phyloP scores from a whole-genome alignment of 2,113 vertebrate species.

The Herpetotheres cachinnans region DNA sequence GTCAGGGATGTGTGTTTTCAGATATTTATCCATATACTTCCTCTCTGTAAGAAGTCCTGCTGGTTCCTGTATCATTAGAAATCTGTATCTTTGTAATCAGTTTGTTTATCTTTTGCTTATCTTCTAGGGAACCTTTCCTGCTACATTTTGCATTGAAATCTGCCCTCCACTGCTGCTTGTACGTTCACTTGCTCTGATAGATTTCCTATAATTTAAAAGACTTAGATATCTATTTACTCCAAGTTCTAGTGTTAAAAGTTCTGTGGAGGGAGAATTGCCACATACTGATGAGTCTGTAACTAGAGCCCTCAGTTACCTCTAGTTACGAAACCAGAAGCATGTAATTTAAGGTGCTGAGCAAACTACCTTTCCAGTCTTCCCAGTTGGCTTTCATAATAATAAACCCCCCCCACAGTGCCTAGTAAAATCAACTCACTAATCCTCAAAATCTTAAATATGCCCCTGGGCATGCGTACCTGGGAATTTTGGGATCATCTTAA shows the following conservation, averaged over 20 bases:
- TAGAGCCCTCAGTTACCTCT: not conserved
- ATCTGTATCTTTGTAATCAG: not conserved
- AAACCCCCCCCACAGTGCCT: rapidly evolving
- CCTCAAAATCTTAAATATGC: not conserved
- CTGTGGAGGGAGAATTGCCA: not conserved
- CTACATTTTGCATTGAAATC: rapidly evolving
- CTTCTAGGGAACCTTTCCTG: not conserved
- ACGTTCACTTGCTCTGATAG: not conserved
- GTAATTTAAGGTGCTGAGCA: not conserved
- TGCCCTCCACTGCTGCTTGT: not conserved
- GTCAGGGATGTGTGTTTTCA: not conserved
- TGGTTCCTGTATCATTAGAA: not conserved
- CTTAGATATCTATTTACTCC: not conserved
- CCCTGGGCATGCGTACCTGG: not conserved
- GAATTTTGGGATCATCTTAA: not conserved
- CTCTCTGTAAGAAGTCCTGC: not conserved
- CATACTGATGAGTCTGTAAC: not conserved
- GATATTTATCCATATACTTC: not conserved
- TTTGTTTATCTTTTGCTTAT: not conserved
- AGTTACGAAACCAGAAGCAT: not conserved
- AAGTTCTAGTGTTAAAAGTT: not conserved
- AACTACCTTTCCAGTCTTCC: not conserved
- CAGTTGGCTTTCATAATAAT: not conserved
- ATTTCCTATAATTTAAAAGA: not conserved
- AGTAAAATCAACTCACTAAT: not conserved